Evolutionary conservation across 2,113 vertebrate species (phyloP).

Genomic region (Psittacus erithacus): DNA sequence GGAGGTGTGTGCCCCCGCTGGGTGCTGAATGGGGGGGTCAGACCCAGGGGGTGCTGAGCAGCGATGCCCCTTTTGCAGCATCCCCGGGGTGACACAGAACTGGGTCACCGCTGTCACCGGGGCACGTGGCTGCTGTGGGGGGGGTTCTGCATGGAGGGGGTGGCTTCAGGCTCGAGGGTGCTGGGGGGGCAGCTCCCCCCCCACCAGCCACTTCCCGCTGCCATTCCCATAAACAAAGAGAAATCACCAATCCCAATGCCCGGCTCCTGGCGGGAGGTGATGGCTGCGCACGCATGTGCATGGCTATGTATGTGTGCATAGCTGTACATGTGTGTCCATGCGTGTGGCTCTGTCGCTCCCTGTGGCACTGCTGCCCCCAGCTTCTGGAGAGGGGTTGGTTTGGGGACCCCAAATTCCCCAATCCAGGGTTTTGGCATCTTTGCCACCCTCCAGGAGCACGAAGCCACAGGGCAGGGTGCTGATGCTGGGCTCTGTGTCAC

Average conservation of each 20-base stretch:
- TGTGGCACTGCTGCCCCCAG: rapidly evolving
- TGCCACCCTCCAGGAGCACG: background rate
- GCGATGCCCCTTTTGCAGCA: background rate
- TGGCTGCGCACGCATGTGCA: rapidly evolving
- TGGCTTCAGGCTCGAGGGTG: background rate
- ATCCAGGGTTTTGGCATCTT: rapidly evolving
- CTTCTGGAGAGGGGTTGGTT: rapidly evolving
- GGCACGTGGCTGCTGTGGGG: background rate
- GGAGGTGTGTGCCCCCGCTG: rapidly evolving
- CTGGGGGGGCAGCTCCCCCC: background rate
- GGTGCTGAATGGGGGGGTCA: background rate
- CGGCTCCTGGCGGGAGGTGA: background rate
- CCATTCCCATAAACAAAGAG: background rate
- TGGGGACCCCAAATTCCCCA: background rate
- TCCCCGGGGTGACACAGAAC: constrained; percentile 6
- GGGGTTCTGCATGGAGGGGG: background rate
- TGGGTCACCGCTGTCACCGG: constrained; percentile 33
- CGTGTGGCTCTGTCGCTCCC: background rate
- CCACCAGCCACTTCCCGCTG: background rate
- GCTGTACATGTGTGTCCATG: background rate
- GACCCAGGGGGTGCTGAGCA: background rate
- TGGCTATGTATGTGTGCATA: background rate
- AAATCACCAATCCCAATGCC: background rate
- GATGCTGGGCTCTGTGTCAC: background rate
- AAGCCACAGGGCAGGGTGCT: background rate